Percentiles rank a stretch among this genome's conserved stretches.
Conservation (phyloP, 2,113 vertebrate genomes). For the Micronisus gabar region DNA sequence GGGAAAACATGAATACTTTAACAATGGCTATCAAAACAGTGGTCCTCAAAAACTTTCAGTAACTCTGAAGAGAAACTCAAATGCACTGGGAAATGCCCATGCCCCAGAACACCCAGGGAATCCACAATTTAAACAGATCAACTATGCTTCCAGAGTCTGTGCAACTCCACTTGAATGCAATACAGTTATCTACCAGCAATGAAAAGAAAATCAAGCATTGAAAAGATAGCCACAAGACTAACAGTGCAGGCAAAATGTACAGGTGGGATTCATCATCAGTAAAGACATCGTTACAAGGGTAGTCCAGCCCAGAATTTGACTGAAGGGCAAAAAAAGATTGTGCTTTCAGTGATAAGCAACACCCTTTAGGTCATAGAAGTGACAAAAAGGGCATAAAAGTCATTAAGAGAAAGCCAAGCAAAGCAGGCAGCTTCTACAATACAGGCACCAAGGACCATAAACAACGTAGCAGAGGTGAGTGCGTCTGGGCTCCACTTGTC, state of each 20-base stretch:
- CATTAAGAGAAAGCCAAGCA: neutral
- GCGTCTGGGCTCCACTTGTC: neutral
- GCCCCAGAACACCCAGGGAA: accelerated
- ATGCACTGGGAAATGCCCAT: neutral
- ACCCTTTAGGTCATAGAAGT: neutral
- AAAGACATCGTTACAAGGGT: neutral
- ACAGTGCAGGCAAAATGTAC: neutral
- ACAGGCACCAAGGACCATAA: neutral
- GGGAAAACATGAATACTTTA: neutral
- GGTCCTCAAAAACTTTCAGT: neutral
- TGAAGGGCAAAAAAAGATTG: neutral
- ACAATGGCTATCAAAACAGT: neutral
- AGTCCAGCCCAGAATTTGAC: neutral
- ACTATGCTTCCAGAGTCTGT: neutral
- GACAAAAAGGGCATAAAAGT: neutral
- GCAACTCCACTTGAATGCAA: neutral
- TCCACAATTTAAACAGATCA: neutral
- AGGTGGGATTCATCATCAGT: neutral
- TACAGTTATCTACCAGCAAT: neutral
- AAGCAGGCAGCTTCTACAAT: neutral
- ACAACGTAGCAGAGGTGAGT: neutral
- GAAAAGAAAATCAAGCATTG: neutral
- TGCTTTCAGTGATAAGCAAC: neutral
- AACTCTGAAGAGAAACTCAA: neutral
- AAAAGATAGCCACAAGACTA: neutral